Percentiles rank a stretch among this genome's conserved stretches.
Conservation (phyloP, 1,140 invertebrate genomes). For the Orchesella cincta region DNA sequence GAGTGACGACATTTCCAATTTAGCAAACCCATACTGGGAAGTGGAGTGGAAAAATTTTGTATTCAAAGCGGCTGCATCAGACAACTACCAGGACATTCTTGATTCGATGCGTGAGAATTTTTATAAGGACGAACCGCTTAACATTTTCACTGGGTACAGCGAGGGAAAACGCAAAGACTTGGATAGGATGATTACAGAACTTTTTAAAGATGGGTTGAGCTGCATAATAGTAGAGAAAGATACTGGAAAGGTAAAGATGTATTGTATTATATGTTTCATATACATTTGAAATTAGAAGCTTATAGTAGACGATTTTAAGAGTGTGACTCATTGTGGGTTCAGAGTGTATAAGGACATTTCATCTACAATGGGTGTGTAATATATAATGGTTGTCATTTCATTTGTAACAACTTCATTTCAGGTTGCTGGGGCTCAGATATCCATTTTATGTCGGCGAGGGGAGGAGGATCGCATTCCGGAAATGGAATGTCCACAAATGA, state of each 20-base stretch:
- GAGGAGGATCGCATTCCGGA: conserved; percentile 9
- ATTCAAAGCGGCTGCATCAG: conserved; percentile 37
- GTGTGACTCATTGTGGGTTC: no score
- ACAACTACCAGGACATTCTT: conserved; percentile 32
- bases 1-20: conserved; percentile 19
- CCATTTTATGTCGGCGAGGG: conserved; percentile 14
- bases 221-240: conserved; percentile 38
- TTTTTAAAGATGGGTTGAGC: conserved; percentile 37
- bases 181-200: conserved; percentile 35
- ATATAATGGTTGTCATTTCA: background rate
- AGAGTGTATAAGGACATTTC: no score
- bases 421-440: conserved; percentile 41
- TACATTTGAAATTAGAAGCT: no score
- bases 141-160: conserved; percentile 36
- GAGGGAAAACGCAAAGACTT: conserved; percentile 42
- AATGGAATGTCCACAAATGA: conserved; percentile 38
- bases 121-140: conserved; percentile 41
- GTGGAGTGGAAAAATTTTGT: conserved; percentile 43
- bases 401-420: background rate
- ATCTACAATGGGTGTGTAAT: background rate
- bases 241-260: conserved; percentile 40
- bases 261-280: no score
- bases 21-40: conserved; percentile 30
- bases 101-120: conserved; percentile 33
- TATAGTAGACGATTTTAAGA: background rate